Evolutionary conservation across 1,140 invertebrate genomes (phyloP).

Genomic region (Hypsibius dujardini): DNA sequence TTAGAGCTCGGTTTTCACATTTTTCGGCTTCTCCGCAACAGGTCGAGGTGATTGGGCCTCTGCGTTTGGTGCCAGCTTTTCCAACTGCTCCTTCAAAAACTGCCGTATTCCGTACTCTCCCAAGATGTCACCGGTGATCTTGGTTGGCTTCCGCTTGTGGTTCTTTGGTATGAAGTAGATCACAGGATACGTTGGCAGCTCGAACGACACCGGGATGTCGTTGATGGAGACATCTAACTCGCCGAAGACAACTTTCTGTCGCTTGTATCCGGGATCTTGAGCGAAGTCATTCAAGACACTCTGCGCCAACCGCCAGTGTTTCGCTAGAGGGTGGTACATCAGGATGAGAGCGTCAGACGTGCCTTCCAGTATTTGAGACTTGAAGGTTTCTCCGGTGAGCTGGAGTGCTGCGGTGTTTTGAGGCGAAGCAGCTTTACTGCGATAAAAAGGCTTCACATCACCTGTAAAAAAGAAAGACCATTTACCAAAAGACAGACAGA

Average conservation of each 20-base stretch:
- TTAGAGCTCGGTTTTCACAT: constrained; percentile 11
- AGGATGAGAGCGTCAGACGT: background rate
- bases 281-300: background rate
- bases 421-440: background rate
- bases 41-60: too few species aligned
- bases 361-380: background rate
- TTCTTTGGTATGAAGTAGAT: background rate
- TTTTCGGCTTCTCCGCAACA: background rate
- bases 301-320: background rate
- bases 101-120: background rate
- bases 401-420: background rate
- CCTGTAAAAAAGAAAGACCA: background rate
- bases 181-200: background rate
- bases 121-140: background rate
- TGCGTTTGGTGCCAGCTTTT: background rate
- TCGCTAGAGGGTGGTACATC: background rate
- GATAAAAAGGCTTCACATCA: background rate
- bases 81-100: background rate
- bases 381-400: background rate
- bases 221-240: background rate
- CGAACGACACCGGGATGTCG: background rate
- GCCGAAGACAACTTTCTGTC: background rate
- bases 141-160: background rate
- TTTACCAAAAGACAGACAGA: background rate
- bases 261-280: background rate